phyloP scores from a whole-genome alignment of 2,888 invertebrate genomes.

The Phoenoteleia sp. region DNA sequence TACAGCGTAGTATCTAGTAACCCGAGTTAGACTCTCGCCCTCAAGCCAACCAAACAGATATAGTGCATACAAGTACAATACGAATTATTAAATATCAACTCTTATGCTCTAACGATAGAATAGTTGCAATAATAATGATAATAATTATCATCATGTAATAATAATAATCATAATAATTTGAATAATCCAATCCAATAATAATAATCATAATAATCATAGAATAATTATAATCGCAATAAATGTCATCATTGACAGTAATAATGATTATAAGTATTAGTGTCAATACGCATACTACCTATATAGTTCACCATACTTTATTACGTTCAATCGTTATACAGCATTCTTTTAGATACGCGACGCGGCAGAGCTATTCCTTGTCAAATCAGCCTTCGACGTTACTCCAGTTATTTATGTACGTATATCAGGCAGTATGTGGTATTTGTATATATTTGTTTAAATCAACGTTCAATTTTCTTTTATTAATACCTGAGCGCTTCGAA shows the following conservation, averaged over 20 bases:
- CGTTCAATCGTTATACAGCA: slow-evolving; percentile 53
- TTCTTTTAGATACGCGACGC: slow-evolving; percentile 40
- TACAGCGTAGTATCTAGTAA: slow-evolving; percentile 87
- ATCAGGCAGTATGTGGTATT: slow-evolving; percentile 61
- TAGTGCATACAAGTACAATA: slow-evolving; percentile 86
- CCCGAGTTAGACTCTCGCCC: slow-evolving; percentile 87
- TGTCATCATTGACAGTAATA: slow-evolving; percentile 74
- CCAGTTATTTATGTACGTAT: slow-evolving; percentile 45
- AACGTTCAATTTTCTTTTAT: slow-evolving; percentile 17
- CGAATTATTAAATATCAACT: slow-evolving; percentile 86
- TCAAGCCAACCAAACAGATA: slow-evolving; percentile 87
- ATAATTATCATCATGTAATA: slow-evolving; percentile 64
- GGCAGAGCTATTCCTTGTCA: slow-evolving; percentile 63
- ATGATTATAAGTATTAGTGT: slow-evolving; percentile 70
- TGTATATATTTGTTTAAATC: slow-evolving; percentile 55
- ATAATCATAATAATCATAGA: slow-evolving; percentile 63
- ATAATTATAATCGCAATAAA: slow-evolving; percentile 75
- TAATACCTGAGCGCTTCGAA: slow-evolving; percentile 63
- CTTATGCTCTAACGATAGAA: slow-evolving; percentile 86
- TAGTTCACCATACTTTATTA: slow-evolving; percentile 70
- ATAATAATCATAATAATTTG: slow-evolving; percentile 59
- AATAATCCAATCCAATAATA: slow-evolving; percentile 60
- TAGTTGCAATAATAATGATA: slow-evolving; percentile 81
- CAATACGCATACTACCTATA: slow-evolving; percentile 77
- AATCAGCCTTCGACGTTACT: slow-evolving; percentile 51